Evolutionary conservation across 2,888 invertebrate species (phyloP).

Genomic region (Notodonta dromedarius): DNA sequence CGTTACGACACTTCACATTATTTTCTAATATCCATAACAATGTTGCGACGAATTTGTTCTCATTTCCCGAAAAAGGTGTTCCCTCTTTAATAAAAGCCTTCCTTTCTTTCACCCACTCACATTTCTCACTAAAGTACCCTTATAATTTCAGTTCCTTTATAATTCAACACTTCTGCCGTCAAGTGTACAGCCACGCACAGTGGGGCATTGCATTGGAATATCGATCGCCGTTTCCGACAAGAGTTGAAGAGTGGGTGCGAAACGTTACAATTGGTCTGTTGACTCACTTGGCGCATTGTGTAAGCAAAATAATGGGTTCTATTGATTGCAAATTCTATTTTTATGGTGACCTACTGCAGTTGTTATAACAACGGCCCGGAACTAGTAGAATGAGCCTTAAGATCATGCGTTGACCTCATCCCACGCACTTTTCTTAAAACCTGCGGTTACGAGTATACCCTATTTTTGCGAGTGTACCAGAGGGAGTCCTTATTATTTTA

Average conservation of each 20-base stretch:
- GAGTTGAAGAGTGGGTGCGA: slow-evolving; percentile 20
- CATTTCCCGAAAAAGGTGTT: too few species aligned
- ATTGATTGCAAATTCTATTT: background rate
- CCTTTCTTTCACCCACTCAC: background rate
- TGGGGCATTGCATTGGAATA: slow-evolving; percentile 34
- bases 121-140: background rate
- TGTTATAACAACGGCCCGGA: too few species aligned
- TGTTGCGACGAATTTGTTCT: too few species aligned
- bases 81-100: too few species aligned
- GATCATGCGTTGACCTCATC: too few species aligned
- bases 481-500: too few species aligned
- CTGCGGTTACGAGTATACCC: too few species aligned
- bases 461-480: too few species aligned
- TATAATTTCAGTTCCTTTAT: slow-evolving; percentile 1
- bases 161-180: slow-evolving; percentile 12
- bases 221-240: slow-evolving; percentile 62
- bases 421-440: too few species aligned
- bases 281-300: slow-evolving; percentile 1
- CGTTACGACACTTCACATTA: too few species aligned
- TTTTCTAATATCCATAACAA: too few species aligned
- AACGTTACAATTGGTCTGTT: background rate
- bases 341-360: background rate
- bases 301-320: background rate
- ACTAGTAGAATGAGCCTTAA: too few species aligned
- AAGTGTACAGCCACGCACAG: slow-evolving; percentile 19